Conservation (phyloP, 2,888 invertebrate genomes). For the Pandemis heparana region DNA sequence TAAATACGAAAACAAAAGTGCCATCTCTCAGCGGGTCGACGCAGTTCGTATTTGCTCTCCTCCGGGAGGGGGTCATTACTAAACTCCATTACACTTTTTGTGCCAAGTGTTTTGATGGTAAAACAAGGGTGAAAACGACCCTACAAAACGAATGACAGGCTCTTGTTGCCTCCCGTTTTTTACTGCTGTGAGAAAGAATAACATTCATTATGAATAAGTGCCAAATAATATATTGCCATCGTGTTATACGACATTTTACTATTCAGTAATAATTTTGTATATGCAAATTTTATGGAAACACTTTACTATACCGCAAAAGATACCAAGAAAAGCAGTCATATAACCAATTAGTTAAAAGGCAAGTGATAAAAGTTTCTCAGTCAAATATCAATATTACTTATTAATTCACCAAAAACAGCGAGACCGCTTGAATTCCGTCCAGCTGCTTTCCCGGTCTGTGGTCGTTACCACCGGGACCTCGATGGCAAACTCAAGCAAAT, state of each 20-base stretch:
- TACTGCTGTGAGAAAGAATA: slow-evolving; percentile 66
- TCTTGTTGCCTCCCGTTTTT: slow-evolving; percentile 72
- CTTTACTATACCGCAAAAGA: background rate
- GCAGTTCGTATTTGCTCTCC: slow-evolving; percentile 71
- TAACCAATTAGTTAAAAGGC: background rate
- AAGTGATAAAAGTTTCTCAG: background rate
- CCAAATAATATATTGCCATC: slow-evolving; percentile 25
- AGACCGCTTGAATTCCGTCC: background rate
- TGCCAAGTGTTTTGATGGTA: slow-evolving; percentile 84
- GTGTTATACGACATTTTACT: background rate
- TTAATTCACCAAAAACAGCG: background rate
- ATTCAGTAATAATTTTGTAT: no score
- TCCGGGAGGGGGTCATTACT: slow-evolving; percentile 81
- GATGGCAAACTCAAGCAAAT: slow-evolving; percentile 44
- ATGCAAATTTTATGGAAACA: background rate
- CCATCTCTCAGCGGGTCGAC: slow-evolving; percentile 70
- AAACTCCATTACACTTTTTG: slow-evolving; percentile 85
- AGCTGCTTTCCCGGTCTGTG: slow-evolving; percentile 22
- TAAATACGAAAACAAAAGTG: slow-evolving; percentile 61
- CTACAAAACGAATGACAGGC: slow-evolving; percentile 80
- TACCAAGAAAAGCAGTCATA: background rate
- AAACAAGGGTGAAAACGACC: slow-evolving; percentile 85
- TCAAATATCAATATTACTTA: background rate
- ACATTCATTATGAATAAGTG: slow-evolving; percentile 53
- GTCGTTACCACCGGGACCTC: slow-evolving; percentile 39